These are phyloP conservation scores for Eunapius fragilis DNA, from an alignment of 37 sponge, comb jelly and placozoan genomes.

Conservation along the genomic window DNA sequence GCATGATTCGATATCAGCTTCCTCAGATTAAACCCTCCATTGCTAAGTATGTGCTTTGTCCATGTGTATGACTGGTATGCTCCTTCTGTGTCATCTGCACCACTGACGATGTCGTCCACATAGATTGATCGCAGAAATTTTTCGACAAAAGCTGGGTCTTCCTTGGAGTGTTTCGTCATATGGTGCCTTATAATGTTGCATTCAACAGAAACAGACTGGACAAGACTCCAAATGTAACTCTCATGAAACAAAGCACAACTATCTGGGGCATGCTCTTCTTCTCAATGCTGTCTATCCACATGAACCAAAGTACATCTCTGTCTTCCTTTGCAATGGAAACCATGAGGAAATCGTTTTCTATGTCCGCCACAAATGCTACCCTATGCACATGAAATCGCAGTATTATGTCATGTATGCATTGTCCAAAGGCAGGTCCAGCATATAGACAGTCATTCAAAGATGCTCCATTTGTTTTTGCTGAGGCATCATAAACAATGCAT, in stretches of 20 bases:
- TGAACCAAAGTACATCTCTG: slow-evolving; percentile 36
- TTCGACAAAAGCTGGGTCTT: neutral
- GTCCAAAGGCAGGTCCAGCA: slow-evolving; percentile 7
- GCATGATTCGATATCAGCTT: slow-evolving; percentile 15
- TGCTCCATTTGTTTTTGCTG: slow-evolving; percentile 16
- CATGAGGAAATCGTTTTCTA: slow-evolving; percentile 47
- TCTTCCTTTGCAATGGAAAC: slow-evolving; percentile 11
- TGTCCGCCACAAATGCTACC: slow-evolving; percentile 25
- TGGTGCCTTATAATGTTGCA: slow-evolving; percentile 30
- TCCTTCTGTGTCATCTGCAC: slow-evolving; percentile 15
- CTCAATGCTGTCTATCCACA: slow-evolving; percentile 22
- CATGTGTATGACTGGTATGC: slow-evolving; percentile 16
- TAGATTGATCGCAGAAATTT: slow-evolving; percentile 11
- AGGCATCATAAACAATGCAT: slow-evolving; percentile 38
- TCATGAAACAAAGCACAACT: slow-evolving; percentile 6
- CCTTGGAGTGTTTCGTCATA: neutral
- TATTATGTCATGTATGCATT: slow-evolving; percentile 15
- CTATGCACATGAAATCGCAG: slow-evolving; percentile 21
- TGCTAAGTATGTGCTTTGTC: slow-evolving; percentile 15
- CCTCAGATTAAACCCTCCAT: slow-evolving; percentile 46
- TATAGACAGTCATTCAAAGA: slow-evolving; percentile 44
- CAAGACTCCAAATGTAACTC: slow-evolving; percentile 34
- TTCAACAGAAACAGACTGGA: slow-evolving; percentile 43
- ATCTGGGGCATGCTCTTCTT: slow-evolving; percentile 2
- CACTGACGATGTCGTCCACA: slow-evolving; percentile 30